Evolutionary conservation across 2,888 invertebrate genomes (phyloP).

Genomic region (Mimumesa dahlbomi): DNA sequence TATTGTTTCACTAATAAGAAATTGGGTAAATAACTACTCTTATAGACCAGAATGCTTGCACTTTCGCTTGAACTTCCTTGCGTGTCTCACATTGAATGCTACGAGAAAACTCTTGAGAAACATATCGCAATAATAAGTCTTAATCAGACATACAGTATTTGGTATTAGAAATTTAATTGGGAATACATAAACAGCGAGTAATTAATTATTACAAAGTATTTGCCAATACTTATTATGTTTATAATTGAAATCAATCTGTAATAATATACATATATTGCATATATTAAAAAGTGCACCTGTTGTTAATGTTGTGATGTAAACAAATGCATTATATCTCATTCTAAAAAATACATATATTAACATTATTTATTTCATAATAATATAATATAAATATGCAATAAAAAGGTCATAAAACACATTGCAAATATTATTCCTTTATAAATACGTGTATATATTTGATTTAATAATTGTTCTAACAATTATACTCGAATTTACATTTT

Average conservation of each 20-base stretch:
- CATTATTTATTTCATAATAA: conserved; percentile 2
- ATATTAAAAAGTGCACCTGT: background rate
- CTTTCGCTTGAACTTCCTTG: no score
- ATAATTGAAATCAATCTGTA: background rate
- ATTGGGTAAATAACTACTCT: no score
- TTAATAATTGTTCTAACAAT: background rate
- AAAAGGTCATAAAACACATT: no score
- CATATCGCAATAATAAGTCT: background rate
- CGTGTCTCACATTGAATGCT: no score
- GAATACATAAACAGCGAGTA: background rate
- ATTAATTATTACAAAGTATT: background rate
- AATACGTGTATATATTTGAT: no score
- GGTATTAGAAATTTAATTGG: background rate
- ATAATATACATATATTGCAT: background rate
- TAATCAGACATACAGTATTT: background rate
- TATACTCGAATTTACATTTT: no score
- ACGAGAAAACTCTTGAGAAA: no score
- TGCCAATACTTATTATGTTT: background rate
- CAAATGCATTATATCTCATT: background rate
- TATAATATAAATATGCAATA: no score
- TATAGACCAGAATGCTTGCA: no score
- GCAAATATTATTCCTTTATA: no score
- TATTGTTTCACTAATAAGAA: no score
- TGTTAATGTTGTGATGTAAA: background rate
- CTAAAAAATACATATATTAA: background rate